Evolutionary conservation across 1,140 invertebrate genomes (phyloP).

Genomic region (Drosophila pectinifera): DNA sequence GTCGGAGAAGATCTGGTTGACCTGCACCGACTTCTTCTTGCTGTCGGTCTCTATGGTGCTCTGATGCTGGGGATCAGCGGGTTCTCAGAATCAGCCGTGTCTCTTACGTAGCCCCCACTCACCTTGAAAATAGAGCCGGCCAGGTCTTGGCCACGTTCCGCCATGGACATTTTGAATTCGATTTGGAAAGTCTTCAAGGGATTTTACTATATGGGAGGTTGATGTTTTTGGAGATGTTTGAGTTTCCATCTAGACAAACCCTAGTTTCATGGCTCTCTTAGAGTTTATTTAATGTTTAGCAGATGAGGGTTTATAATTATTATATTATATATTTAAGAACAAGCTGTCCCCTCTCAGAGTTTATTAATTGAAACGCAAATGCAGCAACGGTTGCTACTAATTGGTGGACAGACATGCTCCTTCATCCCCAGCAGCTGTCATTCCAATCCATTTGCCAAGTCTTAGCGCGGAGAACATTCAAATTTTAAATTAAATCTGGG

Average conservation of each 20-base stretch:
- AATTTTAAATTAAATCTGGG: constrained; percentile 49
- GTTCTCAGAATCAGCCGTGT: neutral
- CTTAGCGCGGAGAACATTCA: constrained; percentile 11
- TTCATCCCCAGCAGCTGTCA: neutral
- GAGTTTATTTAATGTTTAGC: too few species aligned
- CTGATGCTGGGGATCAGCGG: neutral
- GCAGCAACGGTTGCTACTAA: too few species aligned
- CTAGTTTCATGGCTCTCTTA: neutral
- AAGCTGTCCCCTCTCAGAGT: too few species aligned
- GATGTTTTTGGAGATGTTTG: neutral
- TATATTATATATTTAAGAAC: neutral
- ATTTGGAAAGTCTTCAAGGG: neutral
- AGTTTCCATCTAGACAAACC: neutral
- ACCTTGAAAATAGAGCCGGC: neutral
- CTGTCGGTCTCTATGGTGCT: neutral
- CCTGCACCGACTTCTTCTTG: constrained; percentile 53
- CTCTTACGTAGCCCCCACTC: neutral
- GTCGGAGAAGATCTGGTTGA: neutral
- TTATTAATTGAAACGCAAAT: neutral
- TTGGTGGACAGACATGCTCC: neutral
- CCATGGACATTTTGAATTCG: neutral
- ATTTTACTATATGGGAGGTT: neutral
- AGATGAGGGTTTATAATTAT: too few species aligned
- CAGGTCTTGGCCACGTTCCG: neutral
- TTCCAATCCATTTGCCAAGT: constrained; percentile 17